Base-by-base conservation (phyloP, 2,113 vertebrate genomes). In the Phrynocephalus versicolor region DNA sequence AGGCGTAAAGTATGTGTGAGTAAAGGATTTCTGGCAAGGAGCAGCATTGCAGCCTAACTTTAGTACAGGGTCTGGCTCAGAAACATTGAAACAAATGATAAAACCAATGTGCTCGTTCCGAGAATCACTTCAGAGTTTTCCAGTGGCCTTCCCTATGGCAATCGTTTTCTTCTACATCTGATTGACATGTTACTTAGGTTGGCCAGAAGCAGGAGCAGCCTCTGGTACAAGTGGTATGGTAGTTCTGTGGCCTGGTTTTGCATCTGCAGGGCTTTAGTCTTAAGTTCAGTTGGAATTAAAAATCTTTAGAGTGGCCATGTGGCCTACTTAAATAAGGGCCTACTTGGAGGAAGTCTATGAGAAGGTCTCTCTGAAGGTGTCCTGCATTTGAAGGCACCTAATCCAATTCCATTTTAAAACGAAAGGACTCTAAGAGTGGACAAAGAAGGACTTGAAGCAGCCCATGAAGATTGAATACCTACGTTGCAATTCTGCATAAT, bases 1-100 rank as follows among this genome's bases (percentile, higher is more conserved):
- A 89, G 75, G 18, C 90, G 37, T 57, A 89, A 85, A 62, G 81
- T 3, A 14, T 60, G 86, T 72, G 85, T 87, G 79, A 30, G 15
- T 64, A 57, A 78, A 82, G 58, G 82, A 65, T 25, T 84, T 92
- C 71, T 78, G 65, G 85, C 76, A 79, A 74, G 25, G 87, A 41
- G 30, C 62, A 75, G 62, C 57, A 33, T 58, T 51, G 76, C 15
- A 51, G 76, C 60, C 57, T 39, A 39, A 41, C 33, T 35, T 81
- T 2, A 0, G 73, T 81, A 87, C 88, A 72, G 30, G 21, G 16
- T n/a, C 58, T 65, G 18, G 79, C 23, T 87, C 58, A 62, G 73
- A 57, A 73, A 62, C 23, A 1, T 62, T 79, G 41, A 16, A 41
- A 79, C 16, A 25, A 79, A 62, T 72, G 5, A 2, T 45, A 27